Evolutionary conservation across 1,140 invertebrate genomes (phyloP).

Genomic region (Leptopilina clavipes): DNA sequence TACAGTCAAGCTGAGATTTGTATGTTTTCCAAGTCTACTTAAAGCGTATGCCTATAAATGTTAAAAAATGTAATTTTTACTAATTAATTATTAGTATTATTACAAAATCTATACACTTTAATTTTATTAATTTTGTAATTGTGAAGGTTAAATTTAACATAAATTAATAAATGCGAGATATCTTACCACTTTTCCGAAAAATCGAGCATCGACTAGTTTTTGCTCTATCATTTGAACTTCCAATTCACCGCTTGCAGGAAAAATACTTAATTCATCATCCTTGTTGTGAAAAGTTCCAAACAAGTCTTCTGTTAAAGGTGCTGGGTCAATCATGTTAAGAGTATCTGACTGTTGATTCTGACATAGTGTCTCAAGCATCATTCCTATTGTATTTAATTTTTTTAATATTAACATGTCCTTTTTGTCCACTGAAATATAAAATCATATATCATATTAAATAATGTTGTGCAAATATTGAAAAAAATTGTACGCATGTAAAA

Average conservation of each 20-base stretch:
- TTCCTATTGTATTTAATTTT: background rate
- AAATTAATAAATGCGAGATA: too few relatives aligned
- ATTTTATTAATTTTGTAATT: background rate
- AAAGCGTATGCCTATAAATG: background rate
- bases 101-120: too few relatives aligned
- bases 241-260: background rate
- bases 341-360: background rate
- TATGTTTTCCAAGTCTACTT: background rate
- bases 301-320: background rate
- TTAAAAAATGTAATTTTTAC: background rate
- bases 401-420: background rate
- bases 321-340: background rate
- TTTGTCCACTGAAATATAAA: background rate
- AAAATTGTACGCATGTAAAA: too few relatives aligned
- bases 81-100: background rate
- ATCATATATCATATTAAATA: background rate
- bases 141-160: too few relatives aligned
- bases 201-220: background rate
- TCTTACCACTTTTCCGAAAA: background rate
- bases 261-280: constrained; percentile 12
- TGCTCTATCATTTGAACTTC: background rate
- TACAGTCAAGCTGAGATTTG: constrained; percentile 2
- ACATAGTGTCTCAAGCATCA: background rate
- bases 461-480: too few relatives aligned
- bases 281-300: background rate